Evolutionary conservation across 2,113 vertebrate genomes (phyloP).

Genomic region (Tylochromis polylepis): DNA sequence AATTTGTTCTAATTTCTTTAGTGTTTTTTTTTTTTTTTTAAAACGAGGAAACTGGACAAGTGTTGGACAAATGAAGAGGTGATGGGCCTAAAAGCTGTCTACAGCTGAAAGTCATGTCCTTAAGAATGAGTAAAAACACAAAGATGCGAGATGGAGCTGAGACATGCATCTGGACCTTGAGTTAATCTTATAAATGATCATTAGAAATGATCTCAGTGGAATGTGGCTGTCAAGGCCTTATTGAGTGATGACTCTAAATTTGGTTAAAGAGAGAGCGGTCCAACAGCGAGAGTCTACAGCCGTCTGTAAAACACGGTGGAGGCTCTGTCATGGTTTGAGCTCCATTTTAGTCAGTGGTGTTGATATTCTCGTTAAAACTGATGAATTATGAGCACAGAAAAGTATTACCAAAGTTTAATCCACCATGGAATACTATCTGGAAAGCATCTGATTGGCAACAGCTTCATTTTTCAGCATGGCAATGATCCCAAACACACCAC

Average conservation of each 20-base stretch:
- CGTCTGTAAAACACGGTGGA: too few relatives aligned
- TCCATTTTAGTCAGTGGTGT: neutral
- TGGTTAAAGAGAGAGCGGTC: neutral
- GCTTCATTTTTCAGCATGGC: too few relatives aligned
- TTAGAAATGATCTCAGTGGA: neutral
- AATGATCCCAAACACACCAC: neutral
- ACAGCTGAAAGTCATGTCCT: neutral
- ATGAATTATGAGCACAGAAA: neutral
- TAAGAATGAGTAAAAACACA: neutral
- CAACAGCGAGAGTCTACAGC: neutral
- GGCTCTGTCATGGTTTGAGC: neutral
- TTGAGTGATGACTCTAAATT: neutral
- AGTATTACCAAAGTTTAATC: neutral
- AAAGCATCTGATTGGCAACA: neutral
- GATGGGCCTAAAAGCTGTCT: neutral
- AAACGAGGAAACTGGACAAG: neutral
- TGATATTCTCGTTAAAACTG: neutral
- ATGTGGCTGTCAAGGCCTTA: neutral
- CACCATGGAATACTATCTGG: neutral
- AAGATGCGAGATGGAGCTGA: rapidly evolving
- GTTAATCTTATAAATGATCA: neutral
- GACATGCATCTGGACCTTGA: neutral
- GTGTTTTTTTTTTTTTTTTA: too few relatives aligned
- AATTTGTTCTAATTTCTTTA: neutral
- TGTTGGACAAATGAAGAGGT: neutral